A percentile compares a stretch with the other conserved stretches of the same genome.
These are phyloP conservation scores for Drosophila santomea DNA, from an alignment of 1,140 invertebrate genomes.

Conservation along the genomic window DNA sequence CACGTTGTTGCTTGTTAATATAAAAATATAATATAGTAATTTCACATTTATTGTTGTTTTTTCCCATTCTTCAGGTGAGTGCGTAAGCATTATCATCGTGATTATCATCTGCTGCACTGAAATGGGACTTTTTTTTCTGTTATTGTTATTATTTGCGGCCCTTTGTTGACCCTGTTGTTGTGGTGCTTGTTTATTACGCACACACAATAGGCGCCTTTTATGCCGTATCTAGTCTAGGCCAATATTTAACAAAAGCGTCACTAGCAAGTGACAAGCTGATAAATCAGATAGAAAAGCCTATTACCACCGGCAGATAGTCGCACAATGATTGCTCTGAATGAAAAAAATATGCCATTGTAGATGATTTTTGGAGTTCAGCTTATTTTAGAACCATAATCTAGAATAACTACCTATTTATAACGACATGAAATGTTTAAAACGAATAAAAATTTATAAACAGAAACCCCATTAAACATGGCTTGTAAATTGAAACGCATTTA, in stretches of 20 bases:
- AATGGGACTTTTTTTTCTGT: slow-evolving; percentile 34
- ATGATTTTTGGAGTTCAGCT: neutral
- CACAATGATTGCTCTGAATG: neutral
- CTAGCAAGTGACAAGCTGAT: slow-evolving; percentile 31
- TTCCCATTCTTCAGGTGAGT: slow-evolving; percentile 26
- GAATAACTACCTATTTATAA: neutral
- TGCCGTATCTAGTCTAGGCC: slow-evolving; percentile 45
- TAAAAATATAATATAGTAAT: slow-evolving; percentile 5
- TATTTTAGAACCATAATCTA: neutral
- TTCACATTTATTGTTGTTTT: slow-evolving; percentile 24
- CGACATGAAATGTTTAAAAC: neutral
- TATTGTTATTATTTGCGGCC: slow-evolving; percentile 43
- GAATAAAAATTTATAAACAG: neutral
- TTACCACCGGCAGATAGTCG: slow-evolving; percentile 3
- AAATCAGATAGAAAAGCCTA: slow-evolving; percentile 43
- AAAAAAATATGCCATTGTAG: neutral
- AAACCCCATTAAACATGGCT: too few relatives aligned
- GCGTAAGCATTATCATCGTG: slow-evolving; percentile 20
- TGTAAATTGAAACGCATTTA: neutral
- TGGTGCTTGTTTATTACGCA: slow-evolving; percentile 49
- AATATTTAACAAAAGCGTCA: slow-evolving; percentile 51
- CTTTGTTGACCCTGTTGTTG: slow-evolving; percentile 58
- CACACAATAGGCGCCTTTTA: slow-evolving; percentile 48
- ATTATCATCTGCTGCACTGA: slow-evolving; percentile 26
- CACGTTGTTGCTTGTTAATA: slow-evolving; percentile 16